Evolutionary conservation across 2,888 invertebrate species (phyloP).

Genomic region (Drosophila imparisetae): DNA sequence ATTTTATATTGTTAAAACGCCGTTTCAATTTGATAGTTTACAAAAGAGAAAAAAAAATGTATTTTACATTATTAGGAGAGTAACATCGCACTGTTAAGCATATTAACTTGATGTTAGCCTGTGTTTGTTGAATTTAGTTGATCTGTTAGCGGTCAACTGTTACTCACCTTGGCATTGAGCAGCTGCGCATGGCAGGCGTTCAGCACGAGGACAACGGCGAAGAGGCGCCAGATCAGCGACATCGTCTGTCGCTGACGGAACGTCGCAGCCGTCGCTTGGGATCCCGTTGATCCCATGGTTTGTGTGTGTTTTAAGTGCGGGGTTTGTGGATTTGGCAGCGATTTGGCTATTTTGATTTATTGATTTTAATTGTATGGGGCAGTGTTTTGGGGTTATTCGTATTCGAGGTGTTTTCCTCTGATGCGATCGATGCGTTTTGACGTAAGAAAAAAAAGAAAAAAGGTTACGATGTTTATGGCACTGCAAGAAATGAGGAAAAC

Average conservation of each 20-base stretch:
- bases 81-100: neutral
- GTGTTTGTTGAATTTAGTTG: neutral
- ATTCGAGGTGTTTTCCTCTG: conserved; percentile 56
- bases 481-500: conserved; percentile 44
- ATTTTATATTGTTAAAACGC: neutral
- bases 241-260: conserved; percentile 44
- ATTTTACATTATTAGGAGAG: neutral
- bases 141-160: conserved; percentile 10
- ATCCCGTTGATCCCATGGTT: conserved; percentile 71
- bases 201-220: conserved; percentile 62
- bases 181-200: conserved; percentile 61
- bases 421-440: conserved; percentile 27
- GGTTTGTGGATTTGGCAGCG: conserved; percentile 54
- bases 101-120: neutral
- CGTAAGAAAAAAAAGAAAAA: conserved; percentile 16
- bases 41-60: neutral
- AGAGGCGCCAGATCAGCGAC: conserved; percentile 68
- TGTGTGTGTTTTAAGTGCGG: conserved; percentile 9
- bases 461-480: conserved; percentile 65
- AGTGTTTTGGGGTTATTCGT: conserved; percentile 55
- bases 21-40: neutral
- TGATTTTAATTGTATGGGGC: conserved; percentile 38
- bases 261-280: conserved; percentile 54
- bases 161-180: conserved; percentile 72
- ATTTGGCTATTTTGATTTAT: conserved; percentile 41